phyloP scores from a whole-genome alignment of 2,113 vertebrate genomes.

The Cebus imitator region DNA sequence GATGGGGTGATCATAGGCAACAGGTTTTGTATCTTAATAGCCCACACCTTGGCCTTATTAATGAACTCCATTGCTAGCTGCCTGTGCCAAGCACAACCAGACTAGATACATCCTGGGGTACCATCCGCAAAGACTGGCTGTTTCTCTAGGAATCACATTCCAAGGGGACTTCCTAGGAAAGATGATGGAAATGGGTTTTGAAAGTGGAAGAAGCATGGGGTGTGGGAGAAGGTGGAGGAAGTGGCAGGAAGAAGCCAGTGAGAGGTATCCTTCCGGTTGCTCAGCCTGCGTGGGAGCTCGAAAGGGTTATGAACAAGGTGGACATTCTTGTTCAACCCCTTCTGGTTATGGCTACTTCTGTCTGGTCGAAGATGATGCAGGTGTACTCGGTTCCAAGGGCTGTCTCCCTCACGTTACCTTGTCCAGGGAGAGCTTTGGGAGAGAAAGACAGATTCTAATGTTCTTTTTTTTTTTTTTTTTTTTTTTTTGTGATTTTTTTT shows the following conservation, averaged over 20 bases:
- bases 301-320: not conserved
- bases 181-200: not conserved
- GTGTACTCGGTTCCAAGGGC: not conserved
- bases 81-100: not conserved
- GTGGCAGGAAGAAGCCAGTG: not conserved
- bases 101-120: too few species aligned
- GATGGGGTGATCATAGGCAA: not conserved
- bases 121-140: not conserved
- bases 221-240: not conserved
- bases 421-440: not conserved
- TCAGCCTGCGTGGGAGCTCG: not conserved
- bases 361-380: not conserved
- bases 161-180: not conserved
- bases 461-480: too few species aligned
- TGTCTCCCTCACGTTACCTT: not conserved
- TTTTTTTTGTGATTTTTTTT: too few species aligned
- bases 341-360: not conserved
- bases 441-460: not conserved
- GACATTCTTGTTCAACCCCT: not conserved
- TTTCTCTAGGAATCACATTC: not conserved
- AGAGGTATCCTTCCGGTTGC: fast-evolving
- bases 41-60: not conserved
- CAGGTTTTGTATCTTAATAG: not conserved
- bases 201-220: not conserved
- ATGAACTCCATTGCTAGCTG: not conserved